Percentiles rank a stretch among this genome's conserved stretches.
phyloP scores from a whole-genome alignment of 2,797 vertebrate species.

The Dicrostonyx torquatus region DNA sequence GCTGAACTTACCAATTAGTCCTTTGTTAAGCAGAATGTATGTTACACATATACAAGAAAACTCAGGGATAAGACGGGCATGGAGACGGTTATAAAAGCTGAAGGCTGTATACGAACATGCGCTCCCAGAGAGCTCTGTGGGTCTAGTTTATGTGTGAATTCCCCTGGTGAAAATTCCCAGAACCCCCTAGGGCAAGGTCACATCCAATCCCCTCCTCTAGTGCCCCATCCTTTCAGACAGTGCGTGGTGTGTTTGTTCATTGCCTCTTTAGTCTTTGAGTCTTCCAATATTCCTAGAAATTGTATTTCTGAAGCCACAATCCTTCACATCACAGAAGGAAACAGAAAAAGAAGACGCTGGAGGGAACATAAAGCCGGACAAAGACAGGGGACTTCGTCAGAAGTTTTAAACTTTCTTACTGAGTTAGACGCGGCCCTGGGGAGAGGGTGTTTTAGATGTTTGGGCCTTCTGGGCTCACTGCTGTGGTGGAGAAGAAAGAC shows the following conservation, averaged over 20 bases:
- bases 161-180: not conserved
- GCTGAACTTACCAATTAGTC: not conserved
- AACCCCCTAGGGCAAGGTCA: not conserved
- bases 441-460: slow-evolving; percentile 68
- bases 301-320: slow-evolving; percentile 59
- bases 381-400: slow-evolving; percentile 68
- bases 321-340: slow-evolving; percentile 70
- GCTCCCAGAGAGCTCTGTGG: not conserved
- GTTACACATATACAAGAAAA: not conserved
- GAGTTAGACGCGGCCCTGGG: slow-evolving; percentile 71
- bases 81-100: not conserved
- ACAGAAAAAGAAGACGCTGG: slow-evolving; percentile 65
- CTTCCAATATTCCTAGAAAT: not conserved
- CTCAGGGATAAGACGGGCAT: not conserved
- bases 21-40: not conserved
- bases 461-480: slow-evolving; percentile 51
- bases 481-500: slow-evolving; percentile 66
- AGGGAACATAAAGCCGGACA: slow-evolving; percentile 58
- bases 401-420: slow-evolving; percentile 75
- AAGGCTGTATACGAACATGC: not conserved
- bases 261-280: slow-evolving; percentile 1
- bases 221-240: not conserved
- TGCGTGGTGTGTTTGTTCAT: not conserved
- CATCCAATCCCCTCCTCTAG: not conserved
- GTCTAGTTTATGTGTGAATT: not conserved